These are phyloP conservation scores for Tetramorium bicarinatum DNA, from an alignment of 2,888 invertebrate species.

Conservation along the genomic window DNA sequence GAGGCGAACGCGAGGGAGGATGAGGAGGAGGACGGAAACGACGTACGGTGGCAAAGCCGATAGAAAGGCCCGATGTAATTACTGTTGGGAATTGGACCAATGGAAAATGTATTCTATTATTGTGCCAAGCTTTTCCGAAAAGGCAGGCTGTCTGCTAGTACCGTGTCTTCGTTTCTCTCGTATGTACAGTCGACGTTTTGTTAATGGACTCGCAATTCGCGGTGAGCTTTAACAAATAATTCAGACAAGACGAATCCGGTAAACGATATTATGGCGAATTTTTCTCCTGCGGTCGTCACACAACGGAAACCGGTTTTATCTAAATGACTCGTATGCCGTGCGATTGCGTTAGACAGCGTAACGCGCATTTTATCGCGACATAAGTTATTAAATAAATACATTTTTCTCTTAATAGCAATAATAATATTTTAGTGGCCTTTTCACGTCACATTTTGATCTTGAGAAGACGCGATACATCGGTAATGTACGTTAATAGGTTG, in stretches of 20 bases:
- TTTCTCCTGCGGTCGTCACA: slow-evolving; percentile 60
- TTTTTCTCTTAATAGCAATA: slow-evolving; percentile 32
- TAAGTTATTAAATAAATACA: slow-evolving; percentile 63
- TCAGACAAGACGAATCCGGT: neutral
- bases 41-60: slow-evolving; percentile 61
- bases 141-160: slow-evolving; percentile 33
- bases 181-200: neutral
- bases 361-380: slow-evolving; percentile 58
- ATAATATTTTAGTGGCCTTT: neutral
- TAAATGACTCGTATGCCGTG: slow-evolving; percentile 44
- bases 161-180: slow-evolving; percentile 6
- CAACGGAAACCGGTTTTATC: slow-evolving; percentile 60
- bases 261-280: slow-evolving; percentile 43
- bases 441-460: neutral
- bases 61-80: slow-evolving; percentile 76
- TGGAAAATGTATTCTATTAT: slow-evolving; percentile 79
- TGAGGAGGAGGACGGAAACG: slow-evolving; percentile 33
- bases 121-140: slow-evolving; percentile 65
- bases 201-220: slow-evolving; percentile 6
- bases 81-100: slow-evolving; percentile 79
- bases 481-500: neutral
- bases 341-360: slow-evolving; percentile 69
- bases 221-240: slow-evolving; percentile 31
- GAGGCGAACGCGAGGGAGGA: slow-evolving; percentile 52
- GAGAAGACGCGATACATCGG: neutral